phyloP scores from a whole-genome alignment of 2,888 invertebrate genomes.

The Parthenolecanium corni region DNA sequence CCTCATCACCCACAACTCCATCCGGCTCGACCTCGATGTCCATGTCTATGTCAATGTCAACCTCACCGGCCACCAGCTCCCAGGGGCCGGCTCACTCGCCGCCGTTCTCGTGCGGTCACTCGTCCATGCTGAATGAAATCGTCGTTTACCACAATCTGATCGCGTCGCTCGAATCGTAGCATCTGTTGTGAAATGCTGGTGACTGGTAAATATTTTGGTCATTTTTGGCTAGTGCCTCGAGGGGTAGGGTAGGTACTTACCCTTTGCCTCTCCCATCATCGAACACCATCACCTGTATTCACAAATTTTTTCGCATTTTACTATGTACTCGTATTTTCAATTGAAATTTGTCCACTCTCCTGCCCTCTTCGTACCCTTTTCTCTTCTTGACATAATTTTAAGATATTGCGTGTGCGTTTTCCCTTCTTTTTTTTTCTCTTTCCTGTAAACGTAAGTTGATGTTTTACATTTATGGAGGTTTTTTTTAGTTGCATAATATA shows the following conservation, averaged over 20 bases:
- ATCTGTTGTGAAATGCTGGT: slow-evolving; percentile 29
- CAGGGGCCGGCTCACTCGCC: slow-evolving; percentile 20
- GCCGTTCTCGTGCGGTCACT: slow-evolving; percentile 48
- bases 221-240: too few species aligned
- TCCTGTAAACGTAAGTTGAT: neutral
- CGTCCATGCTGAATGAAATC: slow-evolving; percentile 52
- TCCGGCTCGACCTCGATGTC: slow-evolving; percentile 25
- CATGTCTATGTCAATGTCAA: slow-evolving; percentile 26
- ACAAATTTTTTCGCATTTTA: neutral
- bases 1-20: neutral
- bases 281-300: neutral
- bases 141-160: slow-evolving; percentile 50
- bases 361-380: too few species aligned
- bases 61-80: slow-evolving; percentile 11
- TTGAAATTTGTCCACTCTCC: too few species aligned
- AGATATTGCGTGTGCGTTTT: neutral
- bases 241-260: neutral
- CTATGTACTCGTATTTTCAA: neutral
- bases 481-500: neutral
- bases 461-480: neutral
- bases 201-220: too few species aligned
- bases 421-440: neutral
- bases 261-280: neutral
- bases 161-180: slow-evolving; percentile 47
- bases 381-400: neutral